Evolutionary conservation across 2,888 invertebrate species (phyloP), one percentile per base, ranked within the genome.

Genomic region (Acronicta leporina): DNA sequence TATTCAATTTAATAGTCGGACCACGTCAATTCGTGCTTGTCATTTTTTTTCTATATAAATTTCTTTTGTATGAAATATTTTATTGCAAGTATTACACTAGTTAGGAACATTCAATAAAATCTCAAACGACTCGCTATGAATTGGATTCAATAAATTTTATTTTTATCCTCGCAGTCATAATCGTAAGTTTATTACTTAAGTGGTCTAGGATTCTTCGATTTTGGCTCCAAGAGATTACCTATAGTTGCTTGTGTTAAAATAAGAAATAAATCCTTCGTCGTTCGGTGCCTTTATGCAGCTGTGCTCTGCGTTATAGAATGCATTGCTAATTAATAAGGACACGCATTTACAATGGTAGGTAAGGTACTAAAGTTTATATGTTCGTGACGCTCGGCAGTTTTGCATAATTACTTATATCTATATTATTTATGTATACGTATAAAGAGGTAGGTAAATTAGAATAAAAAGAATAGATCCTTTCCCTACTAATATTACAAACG

Each of bases 1-100:
- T 78, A 79, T 81, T 77, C 75, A 81, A 80, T 84, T 85, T 84
- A 84, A 83, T 79, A 76, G 79, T 71, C 53, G 50, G 63, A n/a
- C 14, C 58, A 59, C 68, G 53, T 72, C 71, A 63, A 59, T 69
- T 41, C 42, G 44, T 53, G 55, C 65, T 60, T 53, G 69, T 50
- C 41, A 45, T 61, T 61, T 76, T 79, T 59, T 76, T 73, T 61
- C 51, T 33, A 53, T 57, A 78, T 72, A 63, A 60, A 71, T 63
- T 67, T 76, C 63, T 74, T 83, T 81, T 80, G 80, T 74, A 54
- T 51, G 71, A 62, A 68, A 68, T 77, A 74, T 77, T 79, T 77
- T 78, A 72, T 71, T 61, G 52, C 71, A 56, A 66, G 75, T 56
- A 71, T 71, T 71, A 77, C 66, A 54, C 68, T 63, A 56, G 70